These are phyloP conservation scores for Ivindomyrus marchei DNA, from an alignment of 2,113 vertebrate genomes.

Conservation along the genomic window DNA sequence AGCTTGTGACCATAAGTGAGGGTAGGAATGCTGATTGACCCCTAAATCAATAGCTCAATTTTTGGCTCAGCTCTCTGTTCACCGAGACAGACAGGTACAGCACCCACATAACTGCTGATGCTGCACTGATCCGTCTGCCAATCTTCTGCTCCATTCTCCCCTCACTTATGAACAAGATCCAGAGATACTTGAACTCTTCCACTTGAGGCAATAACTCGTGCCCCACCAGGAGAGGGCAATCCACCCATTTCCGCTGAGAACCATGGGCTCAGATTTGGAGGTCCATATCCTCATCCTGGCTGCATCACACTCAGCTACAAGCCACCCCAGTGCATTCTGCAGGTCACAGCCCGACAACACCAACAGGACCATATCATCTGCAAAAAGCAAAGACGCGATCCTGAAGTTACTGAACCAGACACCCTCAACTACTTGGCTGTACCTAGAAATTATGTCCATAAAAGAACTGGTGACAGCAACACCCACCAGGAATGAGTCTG, in stretches of 20 bases:
- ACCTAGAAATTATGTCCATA: too few relatives aligned
- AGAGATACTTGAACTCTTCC: background rate
- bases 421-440: too few relatives aligned
- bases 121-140: background rate
- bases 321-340: too few relatives aligned
- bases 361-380: too few relatives aligned
- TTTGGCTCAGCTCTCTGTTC: background rate
- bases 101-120: background rate
- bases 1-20: background rate
- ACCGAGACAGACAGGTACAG: background rate
- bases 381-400: too few relatives aligned
- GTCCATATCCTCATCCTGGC: too few relatives aligned
- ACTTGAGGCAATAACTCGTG: background rate
- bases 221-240: background rate
- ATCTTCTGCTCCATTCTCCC: background rate
- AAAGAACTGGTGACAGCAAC: background rate
- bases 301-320: too few relatives aligned
- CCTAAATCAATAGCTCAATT: background rate
- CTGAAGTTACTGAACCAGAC: too few relatives aligned
- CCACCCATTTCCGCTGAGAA: too few relatives aligned
- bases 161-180: background rate
- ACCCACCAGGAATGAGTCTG: background rate
- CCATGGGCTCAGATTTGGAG: too few relatives aligned
- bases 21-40: background rate
- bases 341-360: too few relatives aligned